phyloP scores from a whole-genome alignment of 2,888 invertebrate species.

The Omphaloscelis lunosa region DNA sequence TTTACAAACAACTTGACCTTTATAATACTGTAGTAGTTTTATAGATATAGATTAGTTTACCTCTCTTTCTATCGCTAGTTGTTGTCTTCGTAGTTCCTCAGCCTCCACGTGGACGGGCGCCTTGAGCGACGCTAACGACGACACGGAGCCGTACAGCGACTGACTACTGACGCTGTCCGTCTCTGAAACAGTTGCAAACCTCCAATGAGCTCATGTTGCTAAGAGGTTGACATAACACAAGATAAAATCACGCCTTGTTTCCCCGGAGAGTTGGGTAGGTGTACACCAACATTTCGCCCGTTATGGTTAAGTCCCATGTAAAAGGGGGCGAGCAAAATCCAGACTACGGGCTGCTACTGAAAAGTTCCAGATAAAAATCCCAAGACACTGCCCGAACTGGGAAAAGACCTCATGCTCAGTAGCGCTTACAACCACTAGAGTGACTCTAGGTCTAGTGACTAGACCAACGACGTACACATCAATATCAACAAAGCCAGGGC shows the following conservation, averaged over 20 bases:
- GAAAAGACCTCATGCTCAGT: background rate
- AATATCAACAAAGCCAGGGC: background rate
- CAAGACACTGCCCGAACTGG: background rate
- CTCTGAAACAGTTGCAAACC: slow-evolving; percentile 57
- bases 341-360: background rate
- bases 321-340: background rate
- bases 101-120: slow-evolving; percentile 80
- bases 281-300: background rate
- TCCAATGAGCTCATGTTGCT: background rate
- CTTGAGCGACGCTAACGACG: slow-evolving; percentile 68
- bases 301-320: background rate
- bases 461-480: background rate
- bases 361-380: background rate
- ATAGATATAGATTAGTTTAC: slow-evolving; percentile 64
- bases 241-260: background rate
- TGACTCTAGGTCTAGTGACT: no score
- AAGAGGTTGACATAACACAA: background rate
- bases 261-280: no score
- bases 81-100: slow-evolving; percentile 84
- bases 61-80: slow-evolving; percentile 87
- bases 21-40: background rate
- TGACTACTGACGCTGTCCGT: slow-evolving; percentile 67
- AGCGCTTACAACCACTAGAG: background rate
- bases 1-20: background rate
- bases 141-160: slow-evolving; percentile 55